phyloP scores from a whole-genome alignment of 2,888 invertebrate genomes.

The Nomada ferruginata region DNA sequence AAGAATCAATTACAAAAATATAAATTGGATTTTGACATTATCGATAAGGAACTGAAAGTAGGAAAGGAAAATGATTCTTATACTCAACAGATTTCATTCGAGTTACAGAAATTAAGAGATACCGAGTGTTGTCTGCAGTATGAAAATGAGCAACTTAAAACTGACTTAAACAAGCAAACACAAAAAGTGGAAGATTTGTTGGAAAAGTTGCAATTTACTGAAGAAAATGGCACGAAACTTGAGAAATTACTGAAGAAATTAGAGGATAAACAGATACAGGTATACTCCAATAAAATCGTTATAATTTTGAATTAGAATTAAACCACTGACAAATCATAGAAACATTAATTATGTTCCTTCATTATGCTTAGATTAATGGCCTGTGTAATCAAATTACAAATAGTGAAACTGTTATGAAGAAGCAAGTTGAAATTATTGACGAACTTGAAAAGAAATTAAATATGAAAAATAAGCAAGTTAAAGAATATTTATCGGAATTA shows the following conservation, averaged over 20 bases:
- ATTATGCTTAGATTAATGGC: conserved; percentile 51
- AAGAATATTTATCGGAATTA: conserved; percentile 69
- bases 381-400: conserved; percentile 49
- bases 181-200: conserved; percentile 54
- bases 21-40: conserved; percentile 73
- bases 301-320: conserved; percentile 1
- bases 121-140: conserved; percentile 42
- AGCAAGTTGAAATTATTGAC: conserved; percentile 66
- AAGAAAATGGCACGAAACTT: conserved; percentile 61
- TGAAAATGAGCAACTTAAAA: conserved; percentile 66
- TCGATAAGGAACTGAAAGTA: conserved; percentile 72
- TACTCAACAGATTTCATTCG: conserved; percentile 44
- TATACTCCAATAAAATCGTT: conserved; percentile 14
- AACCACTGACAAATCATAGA: neutral
- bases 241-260: conserved; percentile 43
- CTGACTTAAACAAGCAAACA: conserved; percentile 56
- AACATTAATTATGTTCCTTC: conserved; percentile 8
- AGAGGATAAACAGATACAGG: conserved; percentile 49
- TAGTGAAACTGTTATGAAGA: conserved; percentile 57
- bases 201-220: conserved; percentile 62
- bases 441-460: conserved; percentile 69
- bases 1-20: conserved; percentile 72
- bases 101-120: conserved; percentile 50
- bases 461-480: conserved; percentile 60
- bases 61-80: conserved; percentile 54